Evolutionary conservation across 2,888 invertebrate genomes (phyloP), one percentile per base, ranked within the genome.

Genomic region (Maniola hyperantus): DNA sequence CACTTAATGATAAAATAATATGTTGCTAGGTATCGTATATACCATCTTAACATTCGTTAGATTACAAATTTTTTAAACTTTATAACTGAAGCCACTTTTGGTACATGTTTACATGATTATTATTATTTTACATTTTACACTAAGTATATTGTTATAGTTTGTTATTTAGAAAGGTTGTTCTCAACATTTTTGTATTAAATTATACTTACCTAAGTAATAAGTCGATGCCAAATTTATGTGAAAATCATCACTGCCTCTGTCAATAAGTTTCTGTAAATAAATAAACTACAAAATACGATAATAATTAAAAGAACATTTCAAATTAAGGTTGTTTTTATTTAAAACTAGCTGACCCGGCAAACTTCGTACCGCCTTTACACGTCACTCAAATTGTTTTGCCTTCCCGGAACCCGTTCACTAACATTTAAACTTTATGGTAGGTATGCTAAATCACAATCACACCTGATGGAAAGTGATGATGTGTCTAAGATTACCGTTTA

Each of bases 241-340:
- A 60, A 46, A 42, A 69, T 64, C 54, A 26, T 65, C 70, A 70
- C 70, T 70, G 70, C 70, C 70, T 70, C 51, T 70, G 57, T 64
- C 53, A 60, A 60, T 60, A 65, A 63, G 48, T 70, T 68, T 70
- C 70, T 70, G 70, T 70, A 70, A 68, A 70, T 70, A 70, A 70
- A 39, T 33, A 64, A 67, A 68, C 54, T 64, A 68, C 63, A 57
- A 58, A 64, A 64, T 60, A 70, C 39, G 62, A 66, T 58, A 33
- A 68, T 59, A 33, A 68, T 59, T 63, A 68, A 67, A 67, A 34
- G 15, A 34, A 34, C 34, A 59, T 59, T 59, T 59, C 59, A 59
- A 46, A 59, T 59, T 59, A 48, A n/a, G 8, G 0, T 46, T 46
- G 44, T n/a, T 48, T 59, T 57, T 42, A 57, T 57, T 57, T 57